Evolutionary conservation across 1,140 invertebrate species (phyloP), one percentile per base, ranked within the genome.

Genomic region (Ruditapes philippinarum): DNA sequence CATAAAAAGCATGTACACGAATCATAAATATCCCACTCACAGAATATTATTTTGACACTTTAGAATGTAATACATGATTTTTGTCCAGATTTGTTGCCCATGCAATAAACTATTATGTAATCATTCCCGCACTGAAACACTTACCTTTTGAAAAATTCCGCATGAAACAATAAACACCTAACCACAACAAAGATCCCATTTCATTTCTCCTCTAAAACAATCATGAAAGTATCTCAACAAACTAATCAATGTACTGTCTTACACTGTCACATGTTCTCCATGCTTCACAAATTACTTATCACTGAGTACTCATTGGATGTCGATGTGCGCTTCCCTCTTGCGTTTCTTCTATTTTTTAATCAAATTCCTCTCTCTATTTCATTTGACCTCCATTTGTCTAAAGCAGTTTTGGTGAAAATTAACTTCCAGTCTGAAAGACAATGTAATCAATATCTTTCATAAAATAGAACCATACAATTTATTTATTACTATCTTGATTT

Each of bases 191-290:
- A 4, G 14, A 36, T 70, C 22, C 28, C 65, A 70, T 70, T 38
- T 36, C 33, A 70, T 36, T 38, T 28, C 19, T 70, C 33, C 36
- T 9, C 1, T 11, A 70, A 70, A 33, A 70, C 65, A 70, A 38
- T 38, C 33, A 65, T 19, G 60, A 2, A 65, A 38, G 4, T 70
- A 38, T n/a, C 28, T 70, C 65, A 36, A 70, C 14, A 70, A 70
- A 5, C 28, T n/a, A 70, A 70, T 70, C 65, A 70, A 70, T 70
- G 33, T 22, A 70, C 65, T 70, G 65, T 70, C 65, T 70, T 70
- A 70, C 38, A 38, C 11, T 40, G 65, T 36, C 36, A 70, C 12
- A 38, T 5, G 9, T 40, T n/a, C 33, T 17, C 31, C 65, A 38
- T 14, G 22, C 14, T 36, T 40, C 36, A 28, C 65, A 19, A 33